A percentile compares a stretch with the other conserved stretches of the same genome.
These are phyloP conservation scores for Tribolium madens DNA, from an alignment of 1,140 invertebrate genomes.

Conservation along the genomic window DNA sequence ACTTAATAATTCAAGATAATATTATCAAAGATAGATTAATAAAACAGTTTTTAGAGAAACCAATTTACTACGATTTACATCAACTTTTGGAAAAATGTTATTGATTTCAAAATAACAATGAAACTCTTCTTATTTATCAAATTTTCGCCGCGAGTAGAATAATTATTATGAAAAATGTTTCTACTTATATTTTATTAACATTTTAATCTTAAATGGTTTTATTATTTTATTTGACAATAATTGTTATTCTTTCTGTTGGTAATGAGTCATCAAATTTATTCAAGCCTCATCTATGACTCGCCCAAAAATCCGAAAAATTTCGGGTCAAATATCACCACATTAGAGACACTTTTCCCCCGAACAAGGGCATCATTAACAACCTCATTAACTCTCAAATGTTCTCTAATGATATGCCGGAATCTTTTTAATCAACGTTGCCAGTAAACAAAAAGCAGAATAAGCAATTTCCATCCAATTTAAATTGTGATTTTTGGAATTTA, in stretches of 20 bases:
- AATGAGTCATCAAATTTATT: neutral
- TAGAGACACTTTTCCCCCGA: constrained; percentile 34
- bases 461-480: constrained; percentile 38
- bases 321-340: neutral
- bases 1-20: no score
- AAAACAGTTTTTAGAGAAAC: no score
- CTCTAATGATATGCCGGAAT: constrained; percentile 47
- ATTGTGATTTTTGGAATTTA: constrained; percentile 44
- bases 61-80: no score
- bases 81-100: no score
- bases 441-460: constrained; percentile 18
- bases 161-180: no score
- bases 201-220: neutral
- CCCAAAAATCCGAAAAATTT: constrained; percentile 23
- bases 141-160: no score
- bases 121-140: no score
- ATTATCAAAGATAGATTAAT: no score
- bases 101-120: no score
- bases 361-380: constrained; percentile 44
- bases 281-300: neutral
- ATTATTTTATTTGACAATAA: neutral
- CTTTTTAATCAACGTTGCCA: constrained; percentile 35
- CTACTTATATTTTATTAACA: neutral
- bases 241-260: neutral
- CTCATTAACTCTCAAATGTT: constrained; percentile 43